Evolutionary conservation across 2,888 invertebrate genomes (phyloP).

Genomic region (Conus canariensis): DNA sequence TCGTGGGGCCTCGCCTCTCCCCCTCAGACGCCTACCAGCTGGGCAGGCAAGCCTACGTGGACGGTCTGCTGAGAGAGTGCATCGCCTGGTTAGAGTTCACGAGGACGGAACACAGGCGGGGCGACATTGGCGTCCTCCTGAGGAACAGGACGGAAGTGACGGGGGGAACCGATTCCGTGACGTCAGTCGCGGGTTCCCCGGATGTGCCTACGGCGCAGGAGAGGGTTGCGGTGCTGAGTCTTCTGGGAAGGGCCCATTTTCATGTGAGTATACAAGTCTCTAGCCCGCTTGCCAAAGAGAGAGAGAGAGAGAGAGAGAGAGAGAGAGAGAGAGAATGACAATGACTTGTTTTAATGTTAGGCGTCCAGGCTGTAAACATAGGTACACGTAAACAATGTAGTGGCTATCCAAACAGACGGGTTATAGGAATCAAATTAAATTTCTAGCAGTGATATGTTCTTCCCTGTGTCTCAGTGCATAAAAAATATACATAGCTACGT

Average conservation of each 20-base stretch:
- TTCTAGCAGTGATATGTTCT: too few species aligned
- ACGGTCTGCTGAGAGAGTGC: not conserved
- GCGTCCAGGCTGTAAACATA: too few species aligned
- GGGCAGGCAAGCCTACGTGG: slow-evolving; percentile 37
- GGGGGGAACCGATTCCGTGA: not conserved
- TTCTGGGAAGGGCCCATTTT: not conserved
- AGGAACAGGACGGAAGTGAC: not conserved
- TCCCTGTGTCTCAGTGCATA: too few species aligned
- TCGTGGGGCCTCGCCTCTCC: slow-evolving; percentile 35
- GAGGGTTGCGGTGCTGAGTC: not conserved
- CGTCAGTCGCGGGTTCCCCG: not conserved
- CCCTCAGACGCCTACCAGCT: slow-evolving; percentile 33
- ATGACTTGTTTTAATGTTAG: not conserved
- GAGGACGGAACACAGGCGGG: too few species aligned
- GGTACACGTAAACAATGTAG: too few species aligned
- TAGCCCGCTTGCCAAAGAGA: not conserved
- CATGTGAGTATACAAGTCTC: not conserved
- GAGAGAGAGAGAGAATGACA: not conserved
- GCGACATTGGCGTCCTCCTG: not conserved
- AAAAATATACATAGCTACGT: too few species aligned
- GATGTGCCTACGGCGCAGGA: not conserved
- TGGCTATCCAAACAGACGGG: too few species aligned
- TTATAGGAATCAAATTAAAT: too few species aligned
- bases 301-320: not conserved
- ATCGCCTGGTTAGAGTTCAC: slow-evolving; percentile 23